Evolutionary conservation across 2,113 vertebrate species (phyloP).

Genomic region (Cercocebus atys): DNA sequence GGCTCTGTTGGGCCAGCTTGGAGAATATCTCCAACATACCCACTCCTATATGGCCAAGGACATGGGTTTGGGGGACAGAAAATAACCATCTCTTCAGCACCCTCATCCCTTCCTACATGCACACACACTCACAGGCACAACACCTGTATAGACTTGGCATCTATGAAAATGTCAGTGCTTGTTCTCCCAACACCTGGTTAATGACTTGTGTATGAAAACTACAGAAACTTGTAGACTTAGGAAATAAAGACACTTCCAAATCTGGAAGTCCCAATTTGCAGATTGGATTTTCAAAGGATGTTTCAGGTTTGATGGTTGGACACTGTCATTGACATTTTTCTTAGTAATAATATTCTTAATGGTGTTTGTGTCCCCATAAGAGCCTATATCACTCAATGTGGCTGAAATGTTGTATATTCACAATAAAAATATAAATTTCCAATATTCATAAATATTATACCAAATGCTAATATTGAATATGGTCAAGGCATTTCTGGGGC

Average conservation of each 20-base stretch:
- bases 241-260: not conserved
- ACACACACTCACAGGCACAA: not conserved
- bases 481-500: not conserved
- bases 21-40: not conserved
- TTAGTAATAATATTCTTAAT: constrained; percentile 1
- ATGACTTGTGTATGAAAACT: not conserved
- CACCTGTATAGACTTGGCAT: not conserved
- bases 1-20: not conserved
- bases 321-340: not conserved
- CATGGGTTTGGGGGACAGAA: not conserved
- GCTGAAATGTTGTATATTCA: not conserved
- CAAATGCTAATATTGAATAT: not conserved
- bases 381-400: not conserved
- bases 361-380: not conserved
- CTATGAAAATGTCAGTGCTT: not conserved
- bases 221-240: not conserved
- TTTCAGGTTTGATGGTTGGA: constrained; percentile 1
- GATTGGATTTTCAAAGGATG: not conserved
- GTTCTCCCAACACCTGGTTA: not conserved
- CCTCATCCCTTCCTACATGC: not conserved
- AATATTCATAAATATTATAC: not conserved
- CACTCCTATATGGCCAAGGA: not conserved
- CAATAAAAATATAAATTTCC: not conserved
- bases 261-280: not conserved
- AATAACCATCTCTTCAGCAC: not conserved